phyloP scores from a whole-genome alignment of 1,140 invertebrate species.

The Pseudomyrmex concolor region DNA sequence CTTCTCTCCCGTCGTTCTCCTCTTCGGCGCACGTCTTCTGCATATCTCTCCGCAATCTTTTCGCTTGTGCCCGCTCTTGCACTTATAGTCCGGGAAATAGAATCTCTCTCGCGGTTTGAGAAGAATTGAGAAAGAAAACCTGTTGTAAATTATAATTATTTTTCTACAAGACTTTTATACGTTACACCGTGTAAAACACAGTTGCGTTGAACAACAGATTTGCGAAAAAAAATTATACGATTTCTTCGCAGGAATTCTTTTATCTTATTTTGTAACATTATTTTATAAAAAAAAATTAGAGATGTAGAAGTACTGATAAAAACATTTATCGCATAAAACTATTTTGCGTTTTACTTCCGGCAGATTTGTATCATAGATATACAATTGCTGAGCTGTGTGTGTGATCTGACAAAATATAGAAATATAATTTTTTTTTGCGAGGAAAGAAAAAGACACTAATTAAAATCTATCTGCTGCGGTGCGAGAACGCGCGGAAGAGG shows the following conservation, averaged over 20 bases:
- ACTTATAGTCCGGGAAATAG: constrained; percentile 15
- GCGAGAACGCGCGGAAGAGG: no score
- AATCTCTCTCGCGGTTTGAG: neutral
- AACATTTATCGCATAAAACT: no score
- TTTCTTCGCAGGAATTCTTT: no score
- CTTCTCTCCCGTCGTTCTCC: neutral
- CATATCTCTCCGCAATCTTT: constrained; percentile 37
- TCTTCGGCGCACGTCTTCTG: neutral
- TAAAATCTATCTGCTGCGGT: constrained; percentile 21
- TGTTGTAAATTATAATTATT: constrained; percentile 30
- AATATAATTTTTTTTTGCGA: no score
- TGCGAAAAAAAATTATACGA: no score
- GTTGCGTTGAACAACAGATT: neutral
- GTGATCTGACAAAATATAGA: no score
- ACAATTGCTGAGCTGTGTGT: no score
- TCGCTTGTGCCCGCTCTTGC: neutral
- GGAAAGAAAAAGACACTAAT: constrained; percentile 15
- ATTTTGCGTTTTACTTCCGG: no score
- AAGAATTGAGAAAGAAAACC: constrained; percentile 13
- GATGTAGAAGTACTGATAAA: no score
- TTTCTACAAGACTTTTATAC: constrained; percentile 19
- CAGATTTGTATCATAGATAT: no score
- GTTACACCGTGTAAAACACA: neutral
- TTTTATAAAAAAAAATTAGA: no score
- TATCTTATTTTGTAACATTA: no score